phyloP scores from a whole-genome alignment of 2,113 vertebrate genomes.

The Probosciger aterrimus region DNA sequence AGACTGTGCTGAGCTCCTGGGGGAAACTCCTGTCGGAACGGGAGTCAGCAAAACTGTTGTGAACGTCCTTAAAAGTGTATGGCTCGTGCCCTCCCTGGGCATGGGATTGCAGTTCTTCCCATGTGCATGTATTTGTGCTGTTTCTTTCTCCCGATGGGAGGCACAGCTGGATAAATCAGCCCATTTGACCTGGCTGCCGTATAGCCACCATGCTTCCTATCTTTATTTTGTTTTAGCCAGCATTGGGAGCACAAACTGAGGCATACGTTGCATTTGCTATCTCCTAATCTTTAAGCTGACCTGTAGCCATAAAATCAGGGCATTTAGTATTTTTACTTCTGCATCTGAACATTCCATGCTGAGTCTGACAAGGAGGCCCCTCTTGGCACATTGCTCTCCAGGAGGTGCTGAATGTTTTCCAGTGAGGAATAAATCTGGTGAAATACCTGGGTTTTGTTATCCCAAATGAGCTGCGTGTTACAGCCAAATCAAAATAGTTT shows the following conservation, averaged over 20 bases:
- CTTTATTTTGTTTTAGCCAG: background rate
- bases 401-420: background rate
- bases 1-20: background rate
- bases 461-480: background rate
- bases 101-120: background rate
- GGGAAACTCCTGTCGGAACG: background rate
- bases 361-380: background rate
- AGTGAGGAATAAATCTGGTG: background rate
- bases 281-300: background rate
- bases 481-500: background rate
- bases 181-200: background rate
- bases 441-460: background rate
- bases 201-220: background rate
- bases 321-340: background rate
- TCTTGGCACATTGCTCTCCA: background rate
- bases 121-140: background rate
- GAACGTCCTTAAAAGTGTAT: background rate
- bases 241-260: background rate
- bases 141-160: fast-evolving
- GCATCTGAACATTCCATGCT: background rate
- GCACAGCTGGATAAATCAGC: background rate
- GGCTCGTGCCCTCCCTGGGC: fast-evolving
- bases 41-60: background rate
- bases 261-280: background rate
- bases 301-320: background rate